Evolutionary conservation across 2,113 vertebrate genomes (phyloP).

Genomic region (Aldabrachelys gigantea): DNA sequence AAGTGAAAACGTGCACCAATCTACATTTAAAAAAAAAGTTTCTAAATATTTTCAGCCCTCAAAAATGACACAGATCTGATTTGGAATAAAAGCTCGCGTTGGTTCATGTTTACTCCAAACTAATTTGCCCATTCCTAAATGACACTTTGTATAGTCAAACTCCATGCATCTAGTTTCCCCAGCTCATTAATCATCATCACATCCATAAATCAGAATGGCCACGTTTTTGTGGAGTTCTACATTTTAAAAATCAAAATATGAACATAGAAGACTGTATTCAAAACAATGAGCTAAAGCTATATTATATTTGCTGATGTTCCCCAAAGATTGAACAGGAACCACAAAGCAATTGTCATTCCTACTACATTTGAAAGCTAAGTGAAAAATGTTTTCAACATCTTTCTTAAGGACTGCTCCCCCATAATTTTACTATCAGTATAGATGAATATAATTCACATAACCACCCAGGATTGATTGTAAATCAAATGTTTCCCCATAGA

Average conservation of each 20-base stretch:
- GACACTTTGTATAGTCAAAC: neutral
- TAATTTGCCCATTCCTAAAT: neutral
- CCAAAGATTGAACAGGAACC: constrained; percentile 41
- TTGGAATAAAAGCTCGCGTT: neutral
- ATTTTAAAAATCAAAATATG: constrained; percentile 24
- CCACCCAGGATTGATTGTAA: constrained; percentile 74
- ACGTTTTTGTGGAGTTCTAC: neutral
- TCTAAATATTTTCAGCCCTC: neutral
- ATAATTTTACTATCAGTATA: constrained; percentile 52
- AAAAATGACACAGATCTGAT: neutral
- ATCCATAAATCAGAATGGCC: neutral
- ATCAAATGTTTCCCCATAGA: constrained; percentile 76
- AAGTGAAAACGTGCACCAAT: neutral
- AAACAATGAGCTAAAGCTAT: neutral
- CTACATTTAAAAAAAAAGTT: neutral
- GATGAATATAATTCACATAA: constrained; percentile 74
- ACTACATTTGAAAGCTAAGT: constrained; percentile 43
- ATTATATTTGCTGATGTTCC: constrained; percentile 38
- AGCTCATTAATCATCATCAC: neutral
- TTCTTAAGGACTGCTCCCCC: constrained; percentile 29
- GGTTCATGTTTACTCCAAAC: neutral
- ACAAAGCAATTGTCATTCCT: constrained; percentile 36
- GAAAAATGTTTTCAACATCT: constrained; percentile 54
- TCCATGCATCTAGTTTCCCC: neutral
- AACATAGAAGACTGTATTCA: neutral